Evolutionary conservation across 1,140 invertebrate species (phyloP), one percentile per base, ranked within the genome.

Genomic region (Carposina sasakii): DNA sequence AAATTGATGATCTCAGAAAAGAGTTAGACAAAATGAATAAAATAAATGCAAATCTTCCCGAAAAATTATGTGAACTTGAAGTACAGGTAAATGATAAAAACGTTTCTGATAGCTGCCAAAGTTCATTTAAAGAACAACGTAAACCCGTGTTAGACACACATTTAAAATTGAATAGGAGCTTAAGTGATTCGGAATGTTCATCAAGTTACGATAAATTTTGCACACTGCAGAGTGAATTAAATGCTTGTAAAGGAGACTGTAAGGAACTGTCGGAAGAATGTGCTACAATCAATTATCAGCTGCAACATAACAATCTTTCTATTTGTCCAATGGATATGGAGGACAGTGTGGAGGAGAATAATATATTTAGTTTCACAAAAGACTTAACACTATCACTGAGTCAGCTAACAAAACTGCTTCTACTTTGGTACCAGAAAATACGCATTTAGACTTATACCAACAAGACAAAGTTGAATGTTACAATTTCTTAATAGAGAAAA

Each of bases 171-270:
- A 75, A 70, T 43, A 69, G 72, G 50, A 83, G 73, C 52, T 65
- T 66, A 4, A 78, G 73, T 60, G 76, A 81, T 44, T 78, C 73
- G 13, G 75, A 78, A 30, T 76, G 64, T 51, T 70, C 76, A 17
- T 76, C 75, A 3, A 63, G 76, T 34, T 67, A 65, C 39, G 77
- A 81, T 49, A 84, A 78, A 55, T 73, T 81, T 34, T 76, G 67
- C 45, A 81, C 75, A 3, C 55, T 84, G 34, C 81, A 81, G 64
- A 78, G 60, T 63, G 76, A 84, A 55, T 52, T 84, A 20, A 55
- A 74, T 46, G 81, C 81, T 1, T 72, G 81, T 0, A 65, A 66
- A 60, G 73, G 79, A 69, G 75, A 84, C 20, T 84, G 81, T 49
- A 70, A 74, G 21, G 69, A 71, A 60, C 56, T 84, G n/a, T 72